Percentiles rank a stretch among this genome's conserved stretches.
Evolutionary conservation across 2,888 invertebrate genomes (phyloP).

Genomic region (Tetheella fluctuosa): DNA sequence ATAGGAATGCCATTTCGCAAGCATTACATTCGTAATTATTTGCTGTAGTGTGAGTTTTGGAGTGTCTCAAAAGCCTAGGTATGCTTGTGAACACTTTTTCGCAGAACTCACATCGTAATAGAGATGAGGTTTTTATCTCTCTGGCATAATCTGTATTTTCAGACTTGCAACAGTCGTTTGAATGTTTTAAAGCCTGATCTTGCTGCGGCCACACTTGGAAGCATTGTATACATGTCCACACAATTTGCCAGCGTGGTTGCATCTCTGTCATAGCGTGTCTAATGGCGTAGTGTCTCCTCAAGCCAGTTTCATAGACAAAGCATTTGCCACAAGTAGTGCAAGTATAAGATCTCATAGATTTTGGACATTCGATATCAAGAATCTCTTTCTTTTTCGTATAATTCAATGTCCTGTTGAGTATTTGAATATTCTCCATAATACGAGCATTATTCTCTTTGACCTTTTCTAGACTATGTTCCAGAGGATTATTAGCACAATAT

Average conservation of each 20-base stretch:
- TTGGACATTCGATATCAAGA: conserved; percentile 61
- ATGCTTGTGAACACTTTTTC: conserved; percentile 79
- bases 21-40: conserved; percentile 87
- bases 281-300: conserved; percentile 69
- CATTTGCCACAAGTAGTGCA: conserved; percentile 76
- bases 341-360: conserved; percentile 63
- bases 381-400: conserved; percentile 77
- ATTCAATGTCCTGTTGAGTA: conserved; percentile 73
- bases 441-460: conserved; percentile 78
- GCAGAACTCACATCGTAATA: conserved; percentile 78
- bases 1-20: conserved; percentile 64
- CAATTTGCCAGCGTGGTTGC: conserved; percentile 74
- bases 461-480: conserved; percentile 75
- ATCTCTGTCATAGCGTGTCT: conserved; percentile 61
- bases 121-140: conserved; percentile 75
- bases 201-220: conserved; percentile 78
- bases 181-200: conserved; percentile 66
- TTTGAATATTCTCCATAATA: conserved; percentile 78
- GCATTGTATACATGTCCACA: conserved; percentile 79
- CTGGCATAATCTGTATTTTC: conserved; percentile 57
- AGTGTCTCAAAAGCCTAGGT: conserved; percentile 70
- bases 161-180: conserved; percentile 60
- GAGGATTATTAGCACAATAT: conserved; percentile 35
- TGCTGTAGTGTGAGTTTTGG: conserved; percentile 84
- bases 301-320: conserved; percentile 77